Evolutionary conservation across 1,140 invertebrate species (phyloP), one percentile per base, ranked within the genome.

Genomic region (Ectropis grisescens): DNA sequence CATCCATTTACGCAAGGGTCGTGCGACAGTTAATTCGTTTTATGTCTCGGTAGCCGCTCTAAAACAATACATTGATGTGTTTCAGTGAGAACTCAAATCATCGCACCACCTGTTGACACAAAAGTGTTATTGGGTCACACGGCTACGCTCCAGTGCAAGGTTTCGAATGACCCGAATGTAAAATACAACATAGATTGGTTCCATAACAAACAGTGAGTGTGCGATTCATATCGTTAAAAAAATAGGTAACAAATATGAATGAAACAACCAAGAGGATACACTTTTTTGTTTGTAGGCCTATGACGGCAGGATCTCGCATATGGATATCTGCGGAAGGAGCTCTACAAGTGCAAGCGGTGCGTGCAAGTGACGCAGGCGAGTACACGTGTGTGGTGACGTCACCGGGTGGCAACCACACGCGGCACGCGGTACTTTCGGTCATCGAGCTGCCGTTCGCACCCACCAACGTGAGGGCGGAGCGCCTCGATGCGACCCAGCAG

Each of bases 401-500:
- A 11, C 86, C 91, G 12, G 96, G 93, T 23, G 96, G 96, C 15
- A 97, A 97, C 70, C 96, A 98, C 71, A 94, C 92, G 1, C 86
- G 95, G 9, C 87, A 87, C 11, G 95, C 96, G 0, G 82, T 88
- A 26, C 83, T 97, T 11, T 91, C 91, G 58, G 93, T 97, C 47
- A 95, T 97, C 43, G 97, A 99, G 78, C 82, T 98, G 34, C 98
- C 97, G 0, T 95, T 94, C 66, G 88, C 94, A 11, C 97, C 97
- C 0, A 92, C 90, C 14, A 93, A 94, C 57, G 92, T 96, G 1
- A 84, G 87, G 48, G 96, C 95, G 1, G 69, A 82, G 28, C 84
- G 94, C 9, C 50, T 92, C 19, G 62, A 89, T 62, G 66, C 86
- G 43, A 50, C 84, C 13, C 54, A 85, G 28, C 86, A 88, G 47